Percentiles rank a stretch among this genome's conserved stretches.
These are phyloP conservation scores for Orthosia gracilis DNA, from an alignment of 2,888 invertebrate genomes.

Conservation along the genomic window DNA sequence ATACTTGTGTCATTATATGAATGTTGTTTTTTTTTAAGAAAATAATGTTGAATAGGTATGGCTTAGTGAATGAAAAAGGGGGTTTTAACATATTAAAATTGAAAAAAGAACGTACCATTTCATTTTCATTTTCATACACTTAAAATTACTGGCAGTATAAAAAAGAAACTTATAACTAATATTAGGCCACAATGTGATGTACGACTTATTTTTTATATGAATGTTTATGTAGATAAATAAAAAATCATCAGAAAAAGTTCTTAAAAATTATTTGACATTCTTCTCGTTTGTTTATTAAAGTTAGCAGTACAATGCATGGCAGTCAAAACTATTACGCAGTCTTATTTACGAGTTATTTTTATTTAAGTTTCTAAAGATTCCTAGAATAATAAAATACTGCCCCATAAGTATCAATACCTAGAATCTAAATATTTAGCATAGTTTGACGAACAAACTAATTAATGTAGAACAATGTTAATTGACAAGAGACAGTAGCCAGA, in stretches of 20 bases:
- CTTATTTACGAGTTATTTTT: too few relatives aligned
- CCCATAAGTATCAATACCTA: neutral
- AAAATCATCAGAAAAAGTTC: too few relatives aligned
- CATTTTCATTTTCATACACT: neutral
- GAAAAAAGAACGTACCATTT: neutral
- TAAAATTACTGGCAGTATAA: neutral
- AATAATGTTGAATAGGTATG: neutral
- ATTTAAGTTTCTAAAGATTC: neutral
- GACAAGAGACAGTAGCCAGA: neutral
- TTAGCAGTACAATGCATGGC: neutral
- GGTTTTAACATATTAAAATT: neutral
- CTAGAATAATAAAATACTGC: neutral
- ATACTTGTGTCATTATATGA: neutral
- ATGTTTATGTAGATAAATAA: too few relatives aligned
- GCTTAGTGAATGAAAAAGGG: neutral
- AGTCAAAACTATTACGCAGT: neutral
- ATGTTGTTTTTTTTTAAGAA: neutral
- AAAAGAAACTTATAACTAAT: neutral
- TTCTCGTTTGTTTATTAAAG: too few relatives aligned
- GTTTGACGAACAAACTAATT: constrained; percentile 6
- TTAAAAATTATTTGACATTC: too few relatives aligned
- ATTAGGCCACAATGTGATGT: neutral
- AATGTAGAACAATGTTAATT: constrained; percentile 1
- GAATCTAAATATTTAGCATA: neutral
- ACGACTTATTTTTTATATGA: too few relatives aligned